Evolutionary conservation across 53 echinoderm and acorn worm genomes (phyloP).

Genomic region (Holothuria scabra): DNA sequence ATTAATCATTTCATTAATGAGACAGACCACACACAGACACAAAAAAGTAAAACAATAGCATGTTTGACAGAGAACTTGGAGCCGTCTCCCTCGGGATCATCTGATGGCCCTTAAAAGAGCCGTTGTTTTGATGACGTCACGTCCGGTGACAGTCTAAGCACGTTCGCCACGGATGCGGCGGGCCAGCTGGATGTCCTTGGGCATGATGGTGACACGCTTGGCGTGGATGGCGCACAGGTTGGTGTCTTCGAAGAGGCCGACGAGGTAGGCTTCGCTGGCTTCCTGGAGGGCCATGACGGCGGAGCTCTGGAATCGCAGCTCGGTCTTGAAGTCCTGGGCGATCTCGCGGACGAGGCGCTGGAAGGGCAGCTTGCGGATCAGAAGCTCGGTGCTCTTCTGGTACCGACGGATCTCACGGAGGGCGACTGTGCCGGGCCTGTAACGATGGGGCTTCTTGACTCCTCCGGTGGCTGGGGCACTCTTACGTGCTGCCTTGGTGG

Average conservation of each 20-base stretch:
- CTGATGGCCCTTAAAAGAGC: slow-evolving; percentile 97
- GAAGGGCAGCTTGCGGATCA: slow-evolving; percentile 99
- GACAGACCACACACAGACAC: no score
- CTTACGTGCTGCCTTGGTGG: slow-evolving; percentile 99
- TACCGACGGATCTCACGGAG: slow-evolving; percentile 99
- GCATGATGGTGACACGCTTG: slow-evolving; percentile 99
- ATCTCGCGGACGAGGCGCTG: slow-evolving; percentile 99
- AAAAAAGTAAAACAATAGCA: no score
- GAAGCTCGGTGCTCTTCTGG: slow-evolving; percentile 99
- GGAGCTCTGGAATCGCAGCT: slow-evolving; percentile 99
- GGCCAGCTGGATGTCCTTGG: slow-evolving; percentile 99
- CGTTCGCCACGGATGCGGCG: slow-evolving; percentile 99
- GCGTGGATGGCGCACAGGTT: slow-evolving; percentile 99
- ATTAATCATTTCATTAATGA: no score
- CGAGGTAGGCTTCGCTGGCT: slow-evolving; percentile 99
- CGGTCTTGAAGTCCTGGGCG: slow-evolving; percentile 99
- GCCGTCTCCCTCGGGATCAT: no score
- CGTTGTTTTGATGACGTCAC: slow-evolving; percentile 59
- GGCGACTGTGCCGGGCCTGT: slow-evolving; percentile 99
- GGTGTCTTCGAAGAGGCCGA: slow-evolving; percentile 99
- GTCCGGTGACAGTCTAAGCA: slow-evolving; percentile 51
- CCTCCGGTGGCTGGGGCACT: slow-evolving; percentile 98
- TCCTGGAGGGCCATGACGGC: slow-evolving; percentile 99
- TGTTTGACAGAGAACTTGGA: no score
- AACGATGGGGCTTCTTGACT: slow-evolving; percentile 99